These are phyloP conservation scores for Ictalurus furcatus DNA, from an alignment of 2,113 vertebrate species.

Conservation along the genomic window DNA sequence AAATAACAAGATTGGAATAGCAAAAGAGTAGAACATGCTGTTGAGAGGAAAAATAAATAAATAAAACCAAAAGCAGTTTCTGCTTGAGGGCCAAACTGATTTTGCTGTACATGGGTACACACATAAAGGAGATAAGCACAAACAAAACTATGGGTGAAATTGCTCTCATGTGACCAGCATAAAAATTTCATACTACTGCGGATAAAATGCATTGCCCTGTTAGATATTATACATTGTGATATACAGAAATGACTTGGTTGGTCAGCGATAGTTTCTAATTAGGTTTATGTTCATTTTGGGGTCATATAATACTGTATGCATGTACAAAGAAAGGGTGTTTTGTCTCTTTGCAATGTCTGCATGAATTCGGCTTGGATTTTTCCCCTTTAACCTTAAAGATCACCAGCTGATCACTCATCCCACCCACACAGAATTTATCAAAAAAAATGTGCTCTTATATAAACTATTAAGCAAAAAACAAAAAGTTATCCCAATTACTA, in stretches of 20 bases:
- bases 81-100: conserved; percentile 44
- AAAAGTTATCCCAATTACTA: background rate
- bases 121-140: conserved; percentile 33
- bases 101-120: conserved; percentile 22
- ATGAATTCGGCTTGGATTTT: background rate
- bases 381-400: background rate
- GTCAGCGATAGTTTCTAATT: too few relatives aligned
- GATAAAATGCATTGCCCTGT: background rate
- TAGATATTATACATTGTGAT: background rate
- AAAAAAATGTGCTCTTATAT: background rate
- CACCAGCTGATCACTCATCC: background rate
- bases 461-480: background rate
- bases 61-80: conserved; percentile 34
- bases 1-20: conserved; percentile 64
- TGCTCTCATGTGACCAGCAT: conserved; percentile 18
- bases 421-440: background rate
- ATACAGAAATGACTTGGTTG: background rate
- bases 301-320: too few relatives aligned
- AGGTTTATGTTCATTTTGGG: too few relatives aligned
- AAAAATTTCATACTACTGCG: background rate
- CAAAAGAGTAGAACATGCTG: conserved; percentile 48
- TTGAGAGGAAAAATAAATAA: conserved; percentile 6
- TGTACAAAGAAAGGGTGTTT: too few relatives aligned
- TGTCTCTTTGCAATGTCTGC: background rate
- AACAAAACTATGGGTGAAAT: conserved; percentile 26